Base-by-base conservation (phyloP, 2,888 invertebrate genomes). In the Carabus problematicus region DNA sequence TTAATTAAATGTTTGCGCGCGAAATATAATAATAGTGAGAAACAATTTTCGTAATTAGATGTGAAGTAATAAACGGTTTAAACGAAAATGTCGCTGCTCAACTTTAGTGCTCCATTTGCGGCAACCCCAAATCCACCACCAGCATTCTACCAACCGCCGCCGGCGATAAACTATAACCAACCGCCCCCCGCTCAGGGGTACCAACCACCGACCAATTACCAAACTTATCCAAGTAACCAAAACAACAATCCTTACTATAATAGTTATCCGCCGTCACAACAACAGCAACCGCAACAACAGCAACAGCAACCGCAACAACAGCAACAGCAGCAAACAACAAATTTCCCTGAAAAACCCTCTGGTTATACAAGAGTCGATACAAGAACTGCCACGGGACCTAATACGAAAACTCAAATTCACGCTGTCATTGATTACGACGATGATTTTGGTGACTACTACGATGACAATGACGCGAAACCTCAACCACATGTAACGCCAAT, bases 401-500 rank as follows among this genome's bases (percentile, higher is more conserved):
- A 72, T 3, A 82, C 84, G 12, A 87, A 87, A 77, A 88, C 89
- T 1, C 89, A 89, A 74, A 81, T 91, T 70, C 91, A 91, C 79
- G 90, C 91, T 3, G 88, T 91, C 18, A 83, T 91, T 60, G 91
- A 91, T 78, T 91, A 91, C 75, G 90, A 90, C 74, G 86, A 86
- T 70, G 84, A 84, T 72, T 87, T 89, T 75, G 86, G 86, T 70
- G 84, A 84, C 73, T 87, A 89, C 75, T 88, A 89, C 70, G 89
- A 90, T 74, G 88, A 88, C 71, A 84, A 85, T 73, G 85, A 87
- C 72, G 71, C 71, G 19, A 72, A 72, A 43, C 69, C 71, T n/a
- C 74, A 83, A 77, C 87, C 89, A 72, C 87, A 89, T 12, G 92
- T 93, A 61, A 93, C 94, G 18, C 94, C 94, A 29, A 91, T 94